Conservation (phyloP, 2,797 vertebrate species). For the Coluber constrictor region DNA sequence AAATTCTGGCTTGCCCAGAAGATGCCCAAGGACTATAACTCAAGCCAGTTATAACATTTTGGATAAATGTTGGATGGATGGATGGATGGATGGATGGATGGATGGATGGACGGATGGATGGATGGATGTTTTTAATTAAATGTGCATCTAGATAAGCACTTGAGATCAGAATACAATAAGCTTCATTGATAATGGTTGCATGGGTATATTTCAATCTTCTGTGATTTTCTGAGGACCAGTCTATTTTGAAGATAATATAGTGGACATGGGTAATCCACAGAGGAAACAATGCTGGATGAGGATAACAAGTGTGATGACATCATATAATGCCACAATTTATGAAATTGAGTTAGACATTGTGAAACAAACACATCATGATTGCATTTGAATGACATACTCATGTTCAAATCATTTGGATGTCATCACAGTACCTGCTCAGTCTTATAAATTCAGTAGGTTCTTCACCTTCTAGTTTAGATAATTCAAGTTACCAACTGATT, state of each 20-base stretch:
- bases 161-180: neutral
- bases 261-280: neutral
- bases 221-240: neutral
- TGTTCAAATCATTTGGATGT: neutral
- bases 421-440: neutral
- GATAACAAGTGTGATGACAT: neutral
- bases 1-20: neutral
- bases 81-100: too few relatives aligned
- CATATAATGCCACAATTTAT: neutral
- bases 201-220: neutral
- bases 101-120: neutral
- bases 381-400: neutral
- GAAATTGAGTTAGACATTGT: neutral
- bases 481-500: neutral
- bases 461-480: neutral
- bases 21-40: neutral
- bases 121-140: neutral
- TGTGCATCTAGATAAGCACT: neutral
- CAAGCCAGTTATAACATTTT: neutral
- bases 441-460: neutral
- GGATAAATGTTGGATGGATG: neutral
- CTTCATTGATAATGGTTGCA: neutral
- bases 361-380: neutral
- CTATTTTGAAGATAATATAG: neutral
- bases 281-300: neutral